These are phyloP conservation scores for Crossocerus cetratus DNA, from an alignment of 2,888 invertebrate genomes.

Conservation along the genomic window DNA sequence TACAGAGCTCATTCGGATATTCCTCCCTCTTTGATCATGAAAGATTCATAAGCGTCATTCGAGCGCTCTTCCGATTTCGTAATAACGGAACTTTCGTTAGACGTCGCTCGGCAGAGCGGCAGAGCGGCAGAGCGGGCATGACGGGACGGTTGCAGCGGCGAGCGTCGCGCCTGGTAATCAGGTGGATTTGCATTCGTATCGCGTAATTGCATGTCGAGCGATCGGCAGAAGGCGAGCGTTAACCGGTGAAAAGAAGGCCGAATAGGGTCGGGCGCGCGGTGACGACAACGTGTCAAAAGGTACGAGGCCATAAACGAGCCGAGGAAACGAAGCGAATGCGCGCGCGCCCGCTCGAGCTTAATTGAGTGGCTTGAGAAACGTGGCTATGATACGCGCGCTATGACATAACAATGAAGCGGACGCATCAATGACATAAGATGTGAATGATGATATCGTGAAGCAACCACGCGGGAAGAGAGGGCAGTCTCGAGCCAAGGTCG, in stretches of 20 bases:
- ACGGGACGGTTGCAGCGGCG: no score
- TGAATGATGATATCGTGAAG: constrained; percentile 37
- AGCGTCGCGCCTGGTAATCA: neutral
- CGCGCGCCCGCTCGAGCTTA: constrained; percentile 24
- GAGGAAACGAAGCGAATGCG: constrained; percentile 1
- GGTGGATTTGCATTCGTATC: constrained; percentile 23
- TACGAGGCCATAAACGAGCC: constrained; percentile 19
- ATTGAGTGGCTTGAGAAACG: constrained; percentile 39
- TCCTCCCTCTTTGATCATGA: no score
- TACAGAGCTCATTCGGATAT: no score
- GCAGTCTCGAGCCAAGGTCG: constrained; percentile 37
- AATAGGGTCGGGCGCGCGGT: constrained; percentile 18
- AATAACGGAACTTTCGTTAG: no score
- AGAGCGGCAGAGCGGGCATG: no score
- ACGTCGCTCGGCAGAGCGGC: no score
- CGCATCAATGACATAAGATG: constrained; percentile 46
- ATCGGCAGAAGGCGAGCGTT: constrained; percentile 7
- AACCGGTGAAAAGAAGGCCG: constrained; percentile 8
- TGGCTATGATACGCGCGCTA: constrained; percentile 34
- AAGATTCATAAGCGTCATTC: no score
- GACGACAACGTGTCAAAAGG: constrained; percentile 23
- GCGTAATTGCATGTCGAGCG: neutral
- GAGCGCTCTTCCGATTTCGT: no score
- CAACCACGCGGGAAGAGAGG: constrained; percentile 11
- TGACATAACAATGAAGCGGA: constrained; percentile 51